Base-by-base conservation (phyloP, 2,113 vertebrate genomes). In the Chaenocephalus aceratus region DNA sequence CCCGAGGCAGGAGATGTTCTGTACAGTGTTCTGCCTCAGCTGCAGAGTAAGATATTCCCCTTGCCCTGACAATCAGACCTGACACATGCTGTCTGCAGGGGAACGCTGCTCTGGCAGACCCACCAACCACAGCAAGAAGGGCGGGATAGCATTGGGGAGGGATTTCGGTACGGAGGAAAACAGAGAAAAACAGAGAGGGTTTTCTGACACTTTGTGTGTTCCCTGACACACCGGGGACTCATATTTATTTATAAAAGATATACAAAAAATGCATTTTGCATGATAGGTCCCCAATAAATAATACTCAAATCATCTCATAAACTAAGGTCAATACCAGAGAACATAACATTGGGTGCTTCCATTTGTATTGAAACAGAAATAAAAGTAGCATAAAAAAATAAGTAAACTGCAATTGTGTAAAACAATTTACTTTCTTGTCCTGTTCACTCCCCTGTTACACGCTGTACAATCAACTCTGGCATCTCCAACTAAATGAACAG, bases 1-100 rank as follows among this genome's bases (percentile, higher is more conserved):
- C 51, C 56, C 0, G 49, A 75, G 69, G 73, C 26, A 74, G 62
- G 30, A 14, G 45, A 72, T 67, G 69, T 59, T 54, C 66, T 52
- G 64, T 58, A 46, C 44, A 49, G n/a, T 45, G 21, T 21, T 21
- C 21, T 21, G 6, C 11, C 67, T 73, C 61, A 34, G 70, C 49
- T 9, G 2, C 14, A 61, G 56, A 76, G 49, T 71, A 63, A 86
- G 75, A 87, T 72, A 72, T 76, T 60, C 23, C 30, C 26, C 60
- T 75, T 75, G 51, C 60, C 69, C 61, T 69, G 60, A 72, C 78
- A 78, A 86, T 86, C 76, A 73, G 65, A 85, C 68, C 60, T 84
- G 85, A 86, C 78, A 87, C 58, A 85, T 68, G 72, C 67, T 83
- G 66, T 77, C 84, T 80, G 63, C 49, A 26, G 79, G 63, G 80